Base-by-base conservation (phyloP, 1,140 invertebrate genomes). In the Elysia chlorotica region DNA sequence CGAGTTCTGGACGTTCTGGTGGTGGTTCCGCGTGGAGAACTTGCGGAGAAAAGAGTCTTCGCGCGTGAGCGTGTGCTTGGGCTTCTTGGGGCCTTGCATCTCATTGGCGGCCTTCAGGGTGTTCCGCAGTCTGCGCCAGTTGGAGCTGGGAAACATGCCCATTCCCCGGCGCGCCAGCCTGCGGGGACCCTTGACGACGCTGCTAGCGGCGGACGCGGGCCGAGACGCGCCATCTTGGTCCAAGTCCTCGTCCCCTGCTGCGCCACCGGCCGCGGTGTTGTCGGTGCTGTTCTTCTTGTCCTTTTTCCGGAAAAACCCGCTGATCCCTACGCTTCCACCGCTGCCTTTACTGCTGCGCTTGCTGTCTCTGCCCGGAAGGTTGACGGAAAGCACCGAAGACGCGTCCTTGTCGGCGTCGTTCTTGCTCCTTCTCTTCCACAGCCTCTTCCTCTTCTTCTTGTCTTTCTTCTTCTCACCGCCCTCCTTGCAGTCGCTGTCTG, bases 41-140 rank as follows among this genome's bases (percentile, higher is more conserved):
- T 95, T 90, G 85, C 96, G 95, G 74, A 98, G 89, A 84, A 98
- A 98, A 0, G 96, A 97, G 83, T 98, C 96, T 88, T 97, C 95
- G 62, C 96, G 90, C 82, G 96, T 95, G 75, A 97, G 88, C 1
- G 94, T 92, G 30, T 94, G 92, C 80, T 95, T 95, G 87, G 93
- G 93, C 74, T 83, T 83, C 17, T 85, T 86, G 37, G 85, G 85
- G 25, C 71, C 56, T 57, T 86, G 83, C 82, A 97, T 95, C 35
- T 95, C 95, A 41, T 93, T 95, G 36, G 95, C 94, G 73, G 96
- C 90, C 86, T 96, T 95, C 67, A 98, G 94, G 1, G 95, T 96
- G 30, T 95, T 96, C 48, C 95, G 90, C 70, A 98, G 89, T 87
- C 97, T 96, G 92, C 95, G 94, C 96, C 96, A 98, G 69, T 81